Base-by-base conservation (phyloP, 2,797 vertebrate genomes). In the Corythornis leucogaster region DNA sequence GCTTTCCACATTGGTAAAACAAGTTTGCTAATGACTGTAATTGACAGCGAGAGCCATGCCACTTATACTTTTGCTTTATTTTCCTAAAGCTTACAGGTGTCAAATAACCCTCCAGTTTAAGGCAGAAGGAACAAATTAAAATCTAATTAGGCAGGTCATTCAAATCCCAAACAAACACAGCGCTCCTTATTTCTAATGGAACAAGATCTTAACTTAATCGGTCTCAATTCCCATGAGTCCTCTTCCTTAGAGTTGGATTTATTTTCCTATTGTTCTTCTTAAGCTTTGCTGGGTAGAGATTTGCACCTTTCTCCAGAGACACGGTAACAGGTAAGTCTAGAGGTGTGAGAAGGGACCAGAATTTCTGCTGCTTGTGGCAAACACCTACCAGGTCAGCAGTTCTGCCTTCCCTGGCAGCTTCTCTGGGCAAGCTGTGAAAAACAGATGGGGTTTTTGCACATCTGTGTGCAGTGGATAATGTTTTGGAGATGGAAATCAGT, bases 101-200 rank as follows among this genome's bases (percentile, higher is more conserved):
- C 90, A 87, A 90, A 64, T 96, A 87, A 80, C 90, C 42, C 28
- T 79, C 30, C 31, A 77, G 84, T 92, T 95, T 80, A 81, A 94
- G 54, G 68, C 58, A 69, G 76, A 87, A 83, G 73, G 92, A 95
- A 80, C 84, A 89, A 95, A 96, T 95, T 95, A 96, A 95, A 94
- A 89, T 92, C 89, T 94, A 95, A 95, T 96, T 95, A 94, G 90
- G 81, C 79, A 95, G 93, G 92, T 94, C 93, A 96, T 95, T 95
- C 86, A 96, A 96, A 96, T 95, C 73, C 92, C n/a, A 12, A 92
- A 91, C 90, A 93, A 87, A 95, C 90, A 95, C 64, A 82, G 84
- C 0, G 1, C 85, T 94, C 90, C 92, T 95, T 94, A 90, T 94
- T 95, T 94, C 94, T 95, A 82, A 62, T 82, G 94, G 95, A 95